These are phyloP conservation scores for Octopus bimaculoides DNA, from an alignment of 1,140 invertebrate species.

Conservation along the genomic window DNA sequence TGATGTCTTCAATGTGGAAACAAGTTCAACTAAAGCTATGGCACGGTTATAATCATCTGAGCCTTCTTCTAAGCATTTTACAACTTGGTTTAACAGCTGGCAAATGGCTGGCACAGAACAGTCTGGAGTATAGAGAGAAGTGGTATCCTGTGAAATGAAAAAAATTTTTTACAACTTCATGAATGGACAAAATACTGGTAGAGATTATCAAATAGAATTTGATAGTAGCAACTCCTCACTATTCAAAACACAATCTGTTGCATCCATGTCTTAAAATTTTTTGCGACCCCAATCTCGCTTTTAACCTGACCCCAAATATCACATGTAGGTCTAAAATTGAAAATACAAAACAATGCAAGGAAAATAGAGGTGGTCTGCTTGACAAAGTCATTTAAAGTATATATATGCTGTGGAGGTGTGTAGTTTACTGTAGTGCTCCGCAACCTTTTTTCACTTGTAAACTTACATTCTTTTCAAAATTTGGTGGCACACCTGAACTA, in stretches of 20 bases:
- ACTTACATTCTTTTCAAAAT: too few species aligned
- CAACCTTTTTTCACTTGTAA: too few species aligned
- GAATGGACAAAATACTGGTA: background rate
- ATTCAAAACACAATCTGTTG: background rate
- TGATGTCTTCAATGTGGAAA: background rate
- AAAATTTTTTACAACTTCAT: background rate
- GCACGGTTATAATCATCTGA: background rate
- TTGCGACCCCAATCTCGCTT: background rate
- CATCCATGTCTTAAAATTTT: background rate
- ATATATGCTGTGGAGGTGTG: too few species aligned
- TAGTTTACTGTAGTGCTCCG: too few species aligned
- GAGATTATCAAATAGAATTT: background rate
- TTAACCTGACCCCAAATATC: background rate
- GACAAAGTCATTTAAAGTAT: too few species aligned
- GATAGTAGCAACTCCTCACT: background rate
- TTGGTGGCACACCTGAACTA: too few species aligned
- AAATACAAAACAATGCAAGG: too few species aligned
- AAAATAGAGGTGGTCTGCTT: too few species aligned
- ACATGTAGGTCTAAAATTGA: too few species aligned
- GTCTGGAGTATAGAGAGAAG: background rate
- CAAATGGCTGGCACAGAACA: background rate
- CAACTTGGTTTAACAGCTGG: background rate
- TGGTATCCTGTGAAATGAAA: background rate
- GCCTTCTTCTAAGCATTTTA: slow-evolving; percentile 1
- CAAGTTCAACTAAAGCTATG: background rate